Evolutionary conservation across 2,888 invertebrate species (phyloP), one percentile per base, ranked within the genome.

Genomic region (Dasysyrphus tricinctus): DNA sequence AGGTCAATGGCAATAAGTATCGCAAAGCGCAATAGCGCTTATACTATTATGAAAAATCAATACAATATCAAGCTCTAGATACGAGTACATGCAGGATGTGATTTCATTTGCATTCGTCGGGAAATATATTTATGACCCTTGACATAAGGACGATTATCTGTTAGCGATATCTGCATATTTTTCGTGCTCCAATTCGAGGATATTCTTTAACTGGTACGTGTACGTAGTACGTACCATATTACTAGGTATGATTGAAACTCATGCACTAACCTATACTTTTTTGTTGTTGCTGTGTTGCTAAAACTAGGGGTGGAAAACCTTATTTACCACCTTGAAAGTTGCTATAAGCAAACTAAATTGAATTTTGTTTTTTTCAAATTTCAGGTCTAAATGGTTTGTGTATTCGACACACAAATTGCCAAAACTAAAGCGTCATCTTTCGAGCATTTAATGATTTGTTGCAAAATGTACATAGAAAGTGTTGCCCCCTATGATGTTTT

Each of bases 91-190:
- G n/a, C n/a, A 49, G 49, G 29, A 69, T 54, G n/a, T 54, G 54
- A 63, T 73, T 67, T 80, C 57, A 69, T 63, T 85, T 73, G 61
- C 80, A 85, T 85, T 63, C 47, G 59, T 61, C 34, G 37, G 39
- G 72, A 80, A 24, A 70, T 69, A 65, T 84, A 85, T 85, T 67
- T 85, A 85, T 80, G 69, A 16, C 63, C 49, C 84, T 85, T 69
- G 73, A 80, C 61, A 54, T 77, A 61, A 85, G 84, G 76, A 69
- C 76, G 77, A 80, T 80, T 85, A 85, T 85, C 84, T 85, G 84
- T 73, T 80, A 69, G 84, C 47, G 80, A 80, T 73, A 61, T 76
- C 73, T 77, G 79, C 73, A 6, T 32, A 54, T 75, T 16, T 56
- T 56, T 39, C 47, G 24, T 70, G 32, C 57, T 67, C 59, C 16